Evolutionary conservation across 2,888 invertebrate genomes (phyloP).

Genomic region (Galerucella pusilla): DNA sequence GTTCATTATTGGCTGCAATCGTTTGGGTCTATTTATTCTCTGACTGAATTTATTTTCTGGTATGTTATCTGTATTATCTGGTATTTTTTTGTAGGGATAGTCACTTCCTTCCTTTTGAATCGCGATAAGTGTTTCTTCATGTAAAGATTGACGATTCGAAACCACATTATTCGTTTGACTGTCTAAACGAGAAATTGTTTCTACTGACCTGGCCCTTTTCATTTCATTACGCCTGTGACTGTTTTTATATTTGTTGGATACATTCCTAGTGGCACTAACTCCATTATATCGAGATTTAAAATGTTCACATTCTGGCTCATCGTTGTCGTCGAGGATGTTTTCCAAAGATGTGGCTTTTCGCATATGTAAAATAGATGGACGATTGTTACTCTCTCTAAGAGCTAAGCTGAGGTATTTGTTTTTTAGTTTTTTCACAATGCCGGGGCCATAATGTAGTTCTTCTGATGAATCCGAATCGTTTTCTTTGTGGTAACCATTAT

Average conservation of each 20-base stretch:
- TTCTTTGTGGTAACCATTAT: slow-evolving; percentile 58
- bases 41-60: slow-evolving; percentile 47
- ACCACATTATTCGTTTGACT: slow-evolving; percentile 47
- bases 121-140: slow-evolving; percentile 66
- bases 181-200: slow-evolving; percentile 80
- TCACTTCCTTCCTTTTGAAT: slow-evolving; percentile 59
- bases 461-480: slow-evolving; percentile 73
- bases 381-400: slow-evolving; percentile 73
- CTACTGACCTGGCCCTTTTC: slow-evolving; percentile 88
- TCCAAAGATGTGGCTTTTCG: slow-evolving; percentile 87
- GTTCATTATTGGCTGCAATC: slow-evolving; percentile 73
- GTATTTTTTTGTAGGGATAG: slow-evolving; percentile 51
- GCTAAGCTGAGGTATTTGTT: slow-evolving; percentile 89
- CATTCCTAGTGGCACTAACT: slow-evolving; percentile 51
- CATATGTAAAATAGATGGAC: slow-evolving; percentile 75
- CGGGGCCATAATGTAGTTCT: slow-evolving; percentile 90
- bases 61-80: slow-evolving; percentile 43
- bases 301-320: slow-evolving; percentile 55
- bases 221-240: slow-evolving; percentile 68
- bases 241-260: slow-evolving; percentile 66
- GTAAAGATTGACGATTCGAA: slow-evolving; percentile 63
- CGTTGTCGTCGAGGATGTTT: slow-evolving; percentile 84
- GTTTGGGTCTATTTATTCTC: slow-evolving; percentile 69
- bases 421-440: slow-evolving; percentile 88
- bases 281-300: slow-evolving; percentile 55